Percentiles rank a stretch among this genome's conserved stretches.
These are phyloP conservation scores for Panthera tigris DNA, from an alignment of 2,113 vertebrate genomes.

Conservation along the genomic window DNA sequence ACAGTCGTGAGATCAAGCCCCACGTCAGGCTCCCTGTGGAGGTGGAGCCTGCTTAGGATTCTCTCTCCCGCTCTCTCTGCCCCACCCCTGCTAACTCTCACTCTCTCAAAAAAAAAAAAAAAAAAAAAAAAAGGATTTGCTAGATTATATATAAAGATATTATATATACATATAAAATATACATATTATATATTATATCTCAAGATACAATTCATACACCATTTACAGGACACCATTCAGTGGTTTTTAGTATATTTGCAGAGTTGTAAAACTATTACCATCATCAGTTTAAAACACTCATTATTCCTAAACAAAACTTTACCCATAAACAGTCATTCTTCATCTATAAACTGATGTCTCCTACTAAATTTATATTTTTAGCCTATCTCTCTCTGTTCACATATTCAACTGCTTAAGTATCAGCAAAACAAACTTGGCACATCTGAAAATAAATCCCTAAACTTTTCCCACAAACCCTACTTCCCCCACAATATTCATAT, in stretches of 20 bases:
- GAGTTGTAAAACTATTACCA: background rate
- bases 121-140: background rate
- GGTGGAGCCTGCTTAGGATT: too few species aligned
- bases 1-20: too few species aligned
- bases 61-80: too few species aligned
- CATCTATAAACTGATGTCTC: background rate
- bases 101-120: too few species aligned
- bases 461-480: slow-evolving; percentile 10
- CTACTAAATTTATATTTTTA: background rate
- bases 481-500: background rate
- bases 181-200: background rate
- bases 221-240: background rate
- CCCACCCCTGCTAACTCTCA: too few species aligned
- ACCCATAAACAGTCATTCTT: background rate
- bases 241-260: background rate
- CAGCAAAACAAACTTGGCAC: background rate
- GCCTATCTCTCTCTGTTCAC: background rate
- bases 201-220: background rate
- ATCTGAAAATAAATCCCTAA: background rate
- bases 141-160: background rate
- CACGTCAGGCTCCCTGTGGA: too few species aligned
- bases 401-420: background rate
- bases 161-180: background rate
- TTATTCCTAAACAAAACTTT: background rate
- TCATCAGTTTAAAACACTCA: background rate